Evolutionary conservation across 2,888 invertebrate species (phyloP), one percentile per base, ranked within the genome.

Genomic region (Argynnis bischoffii): DNA sequence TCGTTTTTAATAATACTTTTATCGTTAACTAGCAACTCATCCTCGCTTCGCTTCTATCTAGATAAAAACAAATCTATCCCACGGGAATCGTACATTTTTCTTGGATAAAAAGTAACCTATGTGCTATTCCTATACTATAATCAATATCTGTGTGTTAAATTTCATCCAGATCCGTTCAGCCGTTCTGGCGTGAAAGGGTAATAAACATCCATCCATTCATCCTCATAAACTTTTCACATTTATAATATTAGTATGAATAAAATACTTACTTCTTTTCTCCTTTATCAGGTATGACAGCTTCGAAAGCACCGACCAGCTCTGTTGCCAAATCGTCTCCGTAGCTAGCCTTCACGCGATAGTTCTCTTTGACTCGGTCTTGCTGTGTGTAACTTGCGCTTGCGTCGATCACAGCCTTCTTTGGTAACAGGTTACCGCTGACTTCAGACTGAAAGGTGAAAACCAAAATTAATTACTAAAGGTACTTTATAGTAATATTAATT

Each of bases 271-370:
- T 92, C 67, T 79, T 84, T n/a, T 88, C 85, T 4, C 82, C 84
- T 3, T 84, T 84, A 0, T 88, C 79, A 0, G 84, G 76, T 16
- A 66, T 21, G 82, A 82, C 1, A 83, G 35, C 48, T 56, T 91
- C 84, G 56, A 79, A 86, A 15, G 88, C 86, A 8, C 94, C 94
- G 59, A 84, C 83, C 0, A 88, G 1, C 56, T 93, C 93, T 2
- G 84, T 77, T 18, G 79, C 81, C 6, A 86, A 71, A 55, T 88
- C 82, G 0, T 87, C 85, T 0, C 94, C 94, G 69, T 92, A 94
- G 75, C 84, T 88, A 1, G 84, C 89, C 68, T 92, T 89, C 0
- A 92, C 5, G 6, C 81, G 83, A 77, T 89, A 93, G 0, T 82
- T 81, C 0, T 90, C 87, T 0, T 90, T 88, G 16, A 84, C 76